These are phyloP conservation scores for Eupristina koningsbergeri DNA, from an alignment of 1,140 invertebrate species.

Conservation along the genomic window DNA sequence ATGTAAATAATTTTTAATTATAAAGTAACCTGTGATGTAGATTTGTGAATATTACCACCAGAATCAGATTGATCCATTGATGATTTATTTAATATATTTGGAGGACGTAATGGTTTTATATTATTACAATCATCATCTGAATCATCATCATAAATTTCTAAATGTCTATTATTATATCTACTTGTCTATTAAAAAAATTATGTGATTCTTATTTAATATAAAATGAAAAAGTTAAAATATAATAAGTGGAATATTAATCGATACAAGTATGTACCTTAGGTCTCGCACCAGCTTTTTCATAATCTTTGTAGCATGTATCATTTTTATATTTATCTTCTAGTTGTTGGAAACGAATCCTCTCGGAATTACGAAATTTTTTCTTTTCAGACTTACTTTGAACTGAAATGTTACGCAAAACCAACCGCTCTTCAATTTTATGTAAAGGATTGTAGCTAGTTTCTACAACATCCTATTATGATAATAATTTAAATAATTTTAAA, in stretches of 20 bases:
- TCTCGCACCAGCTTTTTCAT: background rate
- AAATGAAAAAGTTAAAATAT: too few relatives aligned
- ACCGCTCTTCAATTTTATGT: conserved; percentile 6
- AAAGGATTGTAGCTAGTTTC: conserved; percentile 34
- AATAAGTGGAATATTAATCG: background rate
- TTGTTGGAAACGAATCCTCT: conserved; percentile 29
- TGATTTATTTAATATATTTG: background rate
- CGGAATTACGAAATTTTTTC: background rate
- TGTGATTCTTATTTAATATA: too few relatives aligned
- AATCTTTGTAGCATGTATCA: background rate
- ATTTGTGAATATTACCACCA: background rate
- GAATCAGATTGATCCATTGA: background rate
- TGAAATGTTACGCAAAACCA: background rate
- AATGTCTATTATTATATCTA: too few relatives aligned
- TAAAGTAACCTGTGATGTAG: background rate
- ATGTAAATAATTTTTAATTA: background rate
- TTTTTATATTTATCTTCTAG: conserved; percentile 7
- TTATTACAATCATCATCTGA: background rate
- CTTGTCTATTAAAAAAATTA: too few relatives aligned
- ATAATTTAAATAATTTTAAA: too few relatives aligned
- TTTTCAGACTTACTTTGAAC: conserved; percentile 7
- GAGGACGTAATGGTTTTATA: conserved; percentile 11
- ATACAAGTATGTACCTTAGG: background rate
- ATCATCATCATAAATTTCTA: too few relatives aligned
- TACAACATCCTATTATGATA: background rate